phyloP scores from a whole-genome alignment of 1,140 invertebrate genomes.

The Zophobas atratus region DNA sequence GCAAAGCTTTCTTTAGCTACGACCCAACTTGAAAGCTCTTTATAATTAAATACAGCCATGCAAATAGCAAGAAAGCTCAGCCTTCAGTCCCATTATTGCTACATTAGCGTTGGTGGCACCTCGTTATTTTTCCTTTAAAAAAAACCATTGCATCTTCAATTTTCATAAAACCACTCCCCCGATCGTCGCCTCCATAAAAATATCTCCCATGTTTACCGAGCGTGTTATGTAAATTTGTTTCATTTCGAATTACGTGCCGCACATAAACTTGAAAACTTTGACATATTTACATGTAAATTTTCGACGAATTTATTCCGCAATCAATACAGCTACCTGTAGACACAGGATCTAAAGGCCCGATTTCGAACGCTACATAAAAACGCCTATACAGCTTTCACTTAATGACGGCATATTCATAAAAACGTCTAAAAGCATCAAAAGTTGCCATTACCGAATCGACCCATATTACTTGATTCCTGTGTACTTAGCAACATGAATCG shows the following conservation, averaged over 20 bases:
- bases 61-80: no score
- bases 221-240: neutral
- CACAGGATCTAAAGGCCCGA: conserved; percentile 11
- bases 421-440: neutral
- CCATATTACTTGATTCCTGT: conserved; percentile 30
- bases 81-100: no score
- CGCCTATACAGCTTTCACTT: conserved; percentile 2
- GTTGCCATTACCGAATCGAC: neutral
- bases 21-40: no score
- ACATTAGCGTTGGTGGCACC: no score
- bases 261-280: neutral
- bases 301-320: conserved; percentile 7
- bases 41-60: no score
- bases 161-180: no score
- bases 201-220: no score
- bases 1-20: no score
- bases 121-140: no score
- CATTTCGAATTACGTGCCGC: neutral
- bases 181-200: no score
- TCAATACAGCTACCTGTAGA: conserved; percentile 35
- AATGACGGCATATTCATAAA: conserved; percentile 21
- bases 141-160: no score
- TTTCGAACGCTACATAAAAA: conserved; percentile 11
- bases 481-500: neutral
- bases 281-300: conserved; percentile 23